These are phyloP conservation scores for Drosophila diplacantha DNA, from an alignment of 2,888 invertebrate genomes.

Conservation along the genomic window DNA sequence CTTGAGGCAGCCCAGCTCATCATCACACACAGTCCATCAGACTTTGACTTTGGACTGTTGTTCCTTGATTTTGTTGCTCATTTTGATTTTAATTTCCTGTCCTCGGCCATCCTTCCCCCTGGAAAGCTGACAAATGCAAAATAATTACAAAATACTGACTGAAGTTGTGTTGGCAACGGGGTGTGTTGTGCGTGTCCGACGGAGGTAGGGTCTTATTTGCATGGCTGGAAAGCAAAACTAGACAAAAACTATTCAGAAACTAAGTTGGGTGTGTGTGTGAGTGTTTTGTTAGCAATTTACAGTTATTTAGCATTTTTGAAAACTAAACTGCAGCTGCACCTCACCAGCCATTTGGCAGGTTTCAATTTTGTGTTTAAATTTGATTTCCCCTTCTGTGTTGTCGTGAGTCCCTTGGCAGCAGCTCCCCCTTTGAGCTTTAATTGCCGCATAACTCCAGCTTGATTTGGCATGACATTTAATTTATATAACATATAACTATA, in stretches of 20 bases:
- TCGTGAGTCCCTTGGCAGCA: not conserved
- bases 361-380: slow-evolving; percentile 16
- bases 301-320: slow-evolving; percentile 29
- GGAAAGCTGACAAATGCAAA: slow-evolving; percentile 25
- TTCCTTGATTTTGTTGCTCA: slow-evolving; percentile 34
- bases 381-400: slow-evolving; percentile 1
- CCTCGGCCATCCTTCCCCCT: not conserved
- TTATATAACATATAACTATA: not conserved
- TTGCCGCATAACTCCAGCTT: not conserved
- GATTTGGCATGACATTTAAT: slow-evolving; percentile 6
- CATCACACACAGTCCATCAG: not conserved
- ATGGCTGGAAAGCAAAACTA: slow-evolving; percentile 21
- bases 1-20: not conserved
- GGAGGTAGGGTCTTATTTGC: slow-evolving; percentile 11
- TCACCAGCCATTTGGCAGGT: slow-evolving; percentile 28
- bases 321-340: slow-evolving; percentile 16
- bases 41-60: not conserved
- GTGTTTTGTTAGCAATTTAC: slow-evolving; percentile 32
- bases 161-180: slow-evolving; percentile 17
- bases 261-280: slow-evolving; percentile 1
- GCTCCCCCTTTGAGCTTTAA: not conserved
- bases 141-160: slow-evolving; percentile 38
- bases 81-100: slow-evolving; percentile 45
- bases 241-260: slow-evolving; percentile 10
- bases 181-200: slow-evolving; percentile 28